Base-by-base conservation (phyloP, 2,797 vertebrate species). In the Clarias laeviceps region DNA sequence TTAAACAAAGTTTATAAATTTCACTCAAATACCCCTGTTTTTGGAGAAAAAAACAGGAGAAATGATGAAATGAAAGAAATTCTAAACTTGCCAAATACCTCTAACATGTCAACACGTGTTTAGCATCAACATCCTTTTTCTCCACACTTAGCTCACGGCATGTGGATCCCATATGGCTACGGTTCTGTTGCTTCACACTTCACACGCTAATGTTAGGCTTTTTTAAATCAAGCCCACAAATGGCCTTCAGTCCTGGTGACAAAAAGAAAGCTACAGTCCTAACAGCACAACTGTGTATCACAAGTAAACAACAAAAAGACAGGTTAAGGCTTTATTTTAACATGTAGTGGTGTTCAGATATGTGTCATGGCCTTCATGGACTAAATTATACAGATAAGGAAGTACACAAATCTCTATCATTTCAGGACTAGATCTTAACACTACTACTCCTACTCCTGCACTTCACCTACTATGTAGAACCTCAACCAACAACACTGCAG, bases 201-300 rank as follows among this genome's bases (percentile, higher is more conserved):
- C 87, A 88, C 88, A 85, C 57, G 86, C 85, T 82, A 87, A 86
- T 81, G 80, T 68, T 66, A 86, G 69, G 79, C 86, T 12, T 87
- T 86, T 90, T 84, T 62, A 89, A 81, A 37, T 90, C 88, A 87
- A 86, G 91, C 88, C 83, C 90, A 86, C 92, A 92, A 89, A 92
- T 90, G 90, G 89, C 80, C 87, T 77, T 83, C 69, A 82, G 85
- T 89, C 27, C 65, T 86, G 73, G 87, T 78, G 68, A 83, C 85
- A 69, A 65, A 80, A 81, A 61, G 72, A 56, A 78, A 61, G 56
- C 61, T 12, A 37, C 18, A 54, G 86, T 81, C 24, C 74, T 54
- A 54, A 50, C 20, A 66, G 27, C 74, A 83, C 73, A 85, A 37
- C 76, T 81, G 69, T 86, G 65, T 45, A 82, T 50, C 37, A 32